These are phyloP conservation scores for Lophotis ruficrista DNA, from an alignment of 2,113 vertebrate species.

Conservation along the genomic window DNA sequence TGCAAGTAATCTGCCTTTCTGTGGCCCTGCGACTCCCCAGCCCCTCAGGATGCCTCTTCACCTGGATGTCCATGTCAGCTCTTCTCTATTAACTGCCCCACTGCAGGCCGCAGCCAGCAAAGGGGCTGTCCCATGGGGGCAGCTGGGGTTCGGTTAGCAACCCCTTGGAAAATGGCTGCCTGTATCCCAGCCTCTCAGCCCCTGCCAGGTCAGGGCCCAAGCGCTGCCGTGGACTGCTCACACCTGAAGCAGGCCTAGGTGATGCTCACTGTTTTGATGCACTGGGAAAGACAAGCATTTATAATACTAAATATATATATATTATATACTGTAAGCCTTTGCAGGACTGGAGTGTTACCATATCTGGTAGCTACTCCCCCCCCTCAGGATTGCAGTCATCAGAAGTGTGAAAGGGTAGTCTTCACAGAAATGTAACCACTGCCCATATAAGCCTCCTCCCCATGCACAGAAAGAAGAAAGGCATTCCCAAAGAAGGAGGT, in stretches of 20 bases:
- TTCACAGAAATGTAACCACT: background rate
- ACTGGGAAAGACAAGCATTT: accelerated
- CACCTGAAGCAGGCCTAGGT: background rate
- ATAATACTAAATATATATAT: background rate
- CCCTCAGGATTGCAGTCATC: background rate
- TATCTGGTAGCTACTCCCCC: background rate
- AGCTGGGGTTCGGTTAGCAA: background rate
- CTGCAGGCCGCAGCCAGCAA: background rate
- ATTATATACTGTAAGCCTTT: background rate
- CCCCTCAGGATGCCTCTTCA: accelerated
- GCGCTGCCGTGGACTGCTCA: accelerated
- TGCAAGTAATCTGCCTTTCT: background rate
- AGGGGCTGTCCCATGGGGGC: background rate
- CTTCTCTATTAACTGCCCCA: background rate
- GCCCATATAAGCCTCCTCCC: background rate
- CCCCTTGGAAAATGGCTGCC: background rate
- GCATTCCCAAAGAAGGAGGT: background rate
- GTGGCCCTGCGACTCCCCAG: accelerated
- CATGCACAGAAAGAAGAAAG: background rate
- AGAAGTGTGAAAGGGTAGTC: background rate
- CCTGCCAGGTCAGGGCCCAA: background rate
- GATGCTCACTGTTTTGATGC: background rate
- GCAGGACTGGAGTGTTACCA: accelerated
- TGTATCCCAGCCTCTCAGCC: background rate
- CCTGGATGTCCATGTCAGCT: background rate